These are phyloP conservation scores for Pelobates fuscus DNA, from an alignment of 2,113 vertebrate species.

Conservation along the genomic window DNA sequence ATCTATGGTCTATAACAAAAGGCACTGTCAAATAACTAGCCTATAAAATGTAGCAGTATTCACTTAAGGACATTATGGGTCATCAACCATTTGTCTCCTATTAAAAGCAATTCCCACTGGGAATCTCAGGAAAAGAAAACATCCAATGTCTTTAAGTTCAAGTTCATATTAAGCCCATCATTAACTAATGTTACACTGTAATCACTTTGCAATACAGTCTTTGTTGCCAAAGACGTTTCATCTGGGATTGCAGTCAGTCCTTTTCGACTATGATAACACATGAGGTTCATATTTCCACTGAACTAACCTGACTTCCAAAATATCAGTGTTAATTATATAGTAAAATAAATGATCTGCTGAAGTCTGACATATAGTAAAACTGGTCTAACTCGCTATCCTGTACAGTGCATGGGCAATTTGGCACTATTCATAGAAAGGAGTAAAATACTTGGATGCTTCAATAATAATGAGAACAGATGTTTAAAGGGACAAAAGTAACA, in stretches of 20 bases:
- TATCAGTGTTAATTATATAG: constrained; percentile 27
- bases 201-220: background rate
- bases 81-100: background rate
- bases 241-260: background rate
- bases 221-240: background rate
- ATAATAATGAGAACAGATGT: constrained; percentile 48
- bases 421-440: constrained; percentile 36
- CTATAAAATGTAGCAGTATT: too few relatives aligned
- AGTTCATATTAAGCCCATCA: background rate
- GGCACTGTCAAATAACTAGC: too few relatives aligned
- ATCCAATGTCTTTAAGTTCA: background rate
- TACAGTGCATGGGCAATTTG: constrained; percentile 28
- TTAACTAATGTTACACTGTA: background rate
- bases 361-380: constrained; percentile 29
- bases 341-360: constrained; percentile 39
- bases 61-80: too few relatives aligned
- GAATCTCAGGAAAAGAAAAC: background rate
- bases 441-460: constrained; percentile 41
- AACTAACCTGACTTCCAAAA: constrained; percentile 13
- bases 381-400: constrained; percentile 4
- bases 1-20: too few relatives aligned
- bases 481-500: constrained; percentile 51
- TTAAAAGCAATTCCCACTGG: background rate
- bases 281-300: background rate
- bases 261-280: constrained; percentile 6